Conservation (phyloP, 2,888 invertebrate genomes). For the Brachypalpus laphriformis region DNA sequence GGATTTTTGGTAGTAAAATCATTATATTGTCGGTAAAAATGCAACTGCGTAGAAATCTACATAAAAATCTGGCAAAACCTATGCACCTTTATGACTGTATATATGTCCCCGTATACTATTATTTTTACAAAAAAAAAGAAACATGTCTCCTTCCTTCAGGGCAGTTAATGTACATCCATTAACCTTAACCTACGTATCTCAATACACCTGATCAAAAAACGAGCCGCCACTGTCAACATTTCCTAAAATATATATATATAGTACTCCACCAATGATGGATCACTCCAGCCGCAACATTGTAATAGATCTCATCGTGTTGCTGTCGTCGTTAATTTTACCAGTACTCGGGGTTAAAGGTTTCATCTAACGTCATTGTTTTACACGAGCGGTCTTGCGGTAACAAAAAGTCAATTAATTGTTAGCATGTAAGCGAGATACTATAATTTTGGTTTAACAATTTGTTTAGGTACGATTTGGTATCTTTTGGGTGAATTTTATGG, state of each 20-base stretch:
- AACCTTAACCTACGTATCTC: background rate
- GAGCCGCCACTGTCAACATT: slow-evolving; percentile 28
- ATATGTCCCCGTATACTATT: too few species aligned
- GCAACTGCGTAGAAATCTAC: too few species aligned
- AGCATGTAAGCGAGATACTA: slow-evolving; percentile 27
- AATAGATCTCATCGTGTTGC: background rate
- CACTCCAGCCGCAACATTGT: background rate
- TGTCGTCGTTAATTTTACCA: slow-evolving; percentile 7
- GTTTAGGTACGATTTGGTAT: slow-evolving; percentile 20
- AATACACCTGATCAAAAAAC: slow-evolving; percentile 10
- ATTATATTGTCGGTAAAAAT: too few species aligned
- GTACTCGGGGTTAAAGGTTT: slow-evolving; percentile 15
- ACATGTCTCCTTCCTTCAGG: background rate
- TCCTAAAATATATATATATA: background rate
- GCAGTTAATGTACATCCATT: background rate
- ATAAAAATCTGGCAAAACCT: too few species aligned
- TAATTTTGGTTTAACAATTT: slow-evolving; percentile 23
- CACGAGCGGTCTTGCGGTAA: slow-evolving; percentile 6
- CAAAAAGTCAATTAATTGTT: slow-evolving; percentile 41
- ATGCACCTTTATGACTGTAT: too few species aligned
- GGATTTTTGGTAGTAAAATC: too few species aligned
- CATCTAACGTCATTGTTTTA: slow-evolving; percentile 35
- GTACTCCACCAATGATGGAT: slow-evolving; percentile 36
- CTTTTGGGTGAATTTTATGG: slow-evolving; percentile 19
- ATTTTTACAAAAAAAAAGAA: background rate